Conservation (phyloP, 1,140 invertebrate genomes). For the Heliconius hermathena region DNA sequence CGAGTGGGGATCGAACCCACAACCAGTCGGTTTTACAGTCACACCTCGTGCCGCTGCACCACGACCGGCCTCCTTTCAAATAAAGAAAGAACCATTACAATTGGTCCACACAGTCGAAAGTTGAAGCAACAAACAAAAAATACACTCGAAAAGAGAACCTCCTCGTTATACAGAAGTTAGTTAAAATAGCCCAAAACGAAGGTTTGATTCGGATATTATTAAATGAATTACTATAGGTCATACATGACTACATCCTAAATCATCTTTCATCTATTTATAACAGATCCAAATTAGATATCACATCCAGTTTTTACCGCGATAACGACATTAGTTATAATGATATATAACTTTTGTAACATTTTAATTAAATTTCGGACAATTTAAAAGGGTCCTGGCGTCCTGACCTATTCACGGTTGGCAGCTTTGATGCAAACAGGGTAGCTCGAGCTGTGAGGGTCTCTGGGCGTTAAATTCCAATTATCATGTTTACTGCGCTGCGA, state of each 20-base stretch:
- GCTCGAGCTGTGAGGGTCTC: constrained; percentile 24
- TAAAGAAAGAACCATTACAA: too few relatives aligned
- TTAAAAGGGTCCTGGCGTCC: constrained; percentile 58
- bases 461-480: constrained; percentile 64
- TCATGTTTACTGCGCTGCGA: constrained; percentile 54
- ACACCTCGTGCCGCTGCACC: too few relatives aligned
- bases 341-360: constrained; percentile 50
- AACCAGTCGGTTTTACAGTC: too few relatives aligned
- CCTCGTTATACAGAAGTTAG: too few relatives aligned
- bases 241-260: too few relatives aligned
- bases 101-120: too few relatives aligned
- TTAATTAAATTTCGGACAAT: constrained; percentile 66
- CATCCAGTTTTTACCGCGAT: background rate
- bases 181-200: background rate
- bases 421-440: constrained; percentile 49
- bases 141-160: too few relatives aligned
- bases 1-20: too few relatives aligned
- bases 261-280: background rate
- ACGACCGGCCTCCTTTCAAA: too few relatives aligned
- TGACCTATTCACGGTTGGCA: constrained; percentile 58
- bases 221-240: background rate
- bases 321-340: constrained; percentile 12
- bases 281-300: background rate
- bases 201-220: background rate
- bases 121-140: too few relatives aligned